Conservation (phyloP, 2,888 invertebrate genomes). For the Mellilla xanthometata region DNA sequence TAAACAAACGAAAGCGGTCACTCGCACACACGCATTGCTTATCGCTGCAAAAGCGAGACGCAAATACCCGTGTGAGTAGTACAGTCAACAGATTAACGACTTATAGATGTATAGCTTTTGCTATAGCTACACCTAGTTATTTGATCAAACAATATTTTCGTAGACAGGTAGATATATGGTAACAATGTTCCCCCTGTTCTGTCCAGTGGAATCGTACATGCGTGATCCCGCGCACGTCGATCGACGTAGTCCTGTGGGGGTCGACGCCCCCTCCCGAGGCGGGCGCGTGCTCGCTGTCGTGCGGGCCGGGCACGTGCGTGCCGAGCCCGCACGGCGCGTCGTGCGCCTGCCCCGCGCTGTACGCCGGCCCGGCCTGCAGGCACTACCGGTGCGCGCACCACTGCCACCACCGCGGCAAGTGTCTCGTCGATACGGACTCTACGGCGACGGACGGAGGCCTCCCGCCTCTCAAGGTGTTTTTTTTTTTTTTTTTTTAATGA, state of each 20-base stretch:
- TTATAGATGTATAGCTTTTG: too few species aligned
- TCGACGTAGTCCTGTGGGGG: slow-evolving; percentile 5
- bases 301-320: slow-evolving; percentile 34
- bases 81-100: too few species aligned
- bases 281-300: slow-evolving; percentile 7
- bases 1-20: too few species aligned
- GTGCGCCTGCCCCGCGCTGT: slow-evolving; percentile 60
- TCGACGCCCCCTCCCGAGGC: slow-evolving; percentile 2
- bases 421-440: slow-evolving; percentile 33
- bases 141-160: too few species aligned
- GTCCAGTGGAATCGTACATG: slow-evolving; percentile 47
- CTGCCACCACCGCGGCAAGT: slow-evolving; percentile 46
- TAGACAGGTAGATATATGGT: too few species aligned
- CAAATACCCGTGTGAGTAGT: too few species aligned
- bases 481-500: too few species aligned
- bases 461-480: slow-evolving; percentile 73
- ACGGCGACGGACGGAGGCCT: slow-evolving; percentile 41
- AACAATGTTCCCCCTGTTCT: too few species aligned
- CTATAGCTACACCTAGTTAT: too few species aligned
- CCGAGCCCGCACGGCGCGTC: slow-evolving; percentile 60
- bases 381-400: slow-evolving; percentile 47
- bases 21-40: too few species aligned
- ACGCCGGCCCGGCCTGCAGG: slow-evolving; percentile 56
- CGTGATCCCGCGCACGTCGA: slow-evolving; percentile 35
- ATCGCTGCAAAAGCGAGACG: too few species aligned